Conservation (phyloP, 1,140 invertebrate genomes). For the Euschistus heros region DNA sequence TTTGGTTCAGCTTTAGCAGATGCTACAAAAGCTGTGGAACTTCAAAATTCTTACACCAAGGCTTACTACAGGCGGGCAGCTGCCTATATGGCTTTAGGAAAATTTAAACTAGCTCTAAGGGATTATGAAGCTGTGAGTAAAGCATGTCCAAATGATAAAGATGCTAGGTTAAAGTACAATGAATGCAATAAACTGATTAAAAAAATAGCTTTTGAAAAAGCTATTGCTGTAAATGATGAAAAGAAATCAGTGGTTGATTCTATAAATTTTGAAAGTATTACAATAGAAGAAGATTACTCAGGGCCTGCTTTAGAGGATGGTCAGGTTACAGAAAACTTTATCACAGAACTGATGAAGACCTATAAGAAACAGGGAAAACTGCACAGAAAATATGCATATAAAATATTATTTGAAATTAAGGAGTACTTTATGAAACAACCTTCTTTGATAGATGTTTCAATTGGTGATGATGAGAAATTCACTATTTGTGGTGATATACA, state of each 20-base stretch:
- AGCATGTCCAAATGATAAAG: constrained; percentile 82
- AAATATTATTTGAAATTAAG: constrained; percentile 90
- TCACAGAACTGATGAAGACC: constrained; percentile 76
- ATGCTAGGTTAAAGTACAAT: constrained; percentile 83
- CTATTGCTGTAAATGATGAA: constrained; percentile 85
- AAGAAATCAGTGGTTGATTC: constrained; percentile 75
- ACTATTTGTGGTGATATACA: constrained; percentile 99
- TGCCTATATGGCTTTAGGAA: constrained; percentile 93
- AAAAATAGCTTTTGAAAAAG: constrained; percentile 91
- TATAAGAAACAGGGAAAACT: constrained; percentile 89
- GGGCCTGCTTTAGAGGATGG: constrained; percentile 85
- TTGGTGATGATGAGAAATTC: constrained; percentile 84
- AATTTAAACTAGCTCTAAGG: constrained; percentile 90
- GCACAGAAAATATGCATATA: constrained; percentile 95
- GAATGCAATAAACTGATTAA: constrained; percentile 96
- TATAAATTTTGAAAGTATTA: constrained; percentile 82
- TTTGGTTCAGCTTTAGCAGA: constrained; percentile 89
- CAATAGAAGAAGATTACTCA: constrained; percentile 88
- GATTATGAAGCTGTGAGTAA: constrained; percentile 93
- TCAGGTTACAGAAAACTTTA: constrained; percentile 73
- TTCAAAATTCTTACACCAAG: constrained; percentile 85
- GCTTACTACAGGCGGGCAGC: constrained; percentile 91
- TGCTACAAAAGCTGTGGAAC: constrained; percentile 80
- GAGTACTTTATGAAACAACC: constrained; percentile 72
- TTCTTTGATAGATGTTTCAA: constrained; percentile 79